phyloP scores from a whole-genome alignment of 2,113 vertebrate genomes.

The Vireo altiloquus region DNA sequence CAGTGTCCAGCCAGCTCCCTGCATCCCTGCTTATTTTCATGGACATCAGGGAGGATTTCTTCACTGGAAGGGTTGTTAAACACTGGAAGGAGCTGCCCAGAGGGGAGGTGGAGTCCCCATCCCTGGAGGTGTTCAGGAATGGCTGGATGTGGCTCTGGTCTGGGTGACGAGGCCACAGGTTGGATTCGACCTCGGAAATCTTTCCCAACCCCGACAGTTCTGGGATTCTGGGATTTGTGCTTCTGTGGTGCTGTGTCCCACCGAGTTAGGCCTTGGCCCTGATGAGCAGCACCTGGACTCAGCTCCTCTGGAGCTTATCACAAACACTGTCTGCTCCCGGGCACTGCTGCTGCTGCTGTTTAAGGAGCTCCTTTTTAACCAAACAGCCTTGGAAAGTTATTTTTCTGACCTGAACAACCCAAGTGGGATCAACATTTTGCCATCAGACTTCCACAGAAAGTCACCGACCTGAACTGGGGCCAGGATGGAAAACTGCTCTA shows the following conservation, averaged over 20 bases:
- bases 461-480: not conserved
- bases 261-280: not conserved
- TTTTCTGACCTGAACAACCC: not conserved
- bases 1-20: not conserved
- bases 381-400: not conserved
- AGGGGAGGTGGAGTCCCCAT: not conserved
- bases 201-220: not conserved
- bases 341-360: not conserved
- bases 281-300: not conserved
- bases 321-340: not conserved
- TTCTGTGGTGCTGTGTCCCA: not conserved
- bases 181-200: not conserved
- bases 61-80: not conserved
- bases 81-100: not conserved
- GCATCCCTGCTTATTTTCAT: accelerated
- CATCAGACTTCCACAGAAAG: not conserved
- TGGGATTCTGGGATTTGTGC: not conserved
- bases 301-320: not conserved
- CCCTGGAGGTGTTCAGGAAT: no score
- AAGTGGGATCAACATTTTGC: not conserved
- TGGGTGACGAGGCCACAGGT: not conserved
- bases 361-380: not conserved
- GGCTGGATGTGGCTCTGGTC: not conserved
- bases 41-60: not conserved
- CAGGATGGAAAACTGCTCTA: not conserved